Conservation (phyloP, 2,888 invertebrate species). For the Pseudanteris insignis region DNA sequence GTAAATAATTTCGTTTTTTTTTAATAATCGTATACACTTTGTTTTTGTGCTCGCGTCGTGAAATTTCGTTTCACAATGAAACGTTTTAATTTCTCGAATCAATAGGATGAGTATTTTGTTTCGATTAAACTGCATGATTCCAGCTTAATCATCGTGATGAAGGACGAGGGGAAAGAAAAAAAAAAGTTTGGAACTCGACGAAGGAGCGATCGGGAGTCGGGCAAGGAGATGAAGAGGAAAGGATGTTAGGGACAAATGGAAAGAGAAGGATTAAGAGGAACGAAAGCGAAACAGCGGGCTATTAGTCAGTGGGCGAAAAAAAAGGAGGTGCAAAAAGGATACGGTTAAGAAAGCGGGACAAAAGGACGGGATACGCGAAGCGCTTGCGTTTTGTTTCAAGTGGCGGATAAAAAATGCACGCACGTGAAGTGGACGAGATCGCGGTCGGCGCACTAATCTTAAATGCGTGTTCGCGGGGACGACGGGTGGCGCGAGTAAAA, state of each 20-base stretch:
- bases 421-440: conserved; percentile 5
- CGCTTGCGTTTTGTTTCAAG: no score
- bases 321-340: conserved; percentile 25
- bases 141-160: no score
- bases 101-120: no score
- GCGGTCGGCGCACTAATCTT: background rate
- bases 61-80: no score
- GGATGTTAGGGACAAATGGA: conserved; percentile 37
- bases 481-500: conserved; percentile 38
- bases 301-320: conserved; percentile 33
- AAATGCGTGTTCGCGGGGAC: conserved; percentile 26
- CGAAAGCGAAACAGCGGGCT: conserved; percentile 19
- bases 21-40: no score
- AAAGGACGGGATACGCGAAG: conserved; percentile 5
- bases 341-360: conserved; percentile 11
- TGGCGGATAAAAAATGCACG: conserved; percentile 3
- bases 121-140: no score
- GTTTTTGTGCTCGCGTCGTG: no score
- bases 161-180: no score
- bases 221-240: conserved; percentile 7
- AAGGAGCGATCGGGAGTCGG: no score
- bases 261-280: conserved; percentile 26
- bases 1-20: no score
- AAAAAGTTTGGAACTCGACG: no score
- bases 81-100: no score